Conservation (phyloP, 2,888 invertebrate genomes). For the Thecocarcelia acutangulata region DNA sequence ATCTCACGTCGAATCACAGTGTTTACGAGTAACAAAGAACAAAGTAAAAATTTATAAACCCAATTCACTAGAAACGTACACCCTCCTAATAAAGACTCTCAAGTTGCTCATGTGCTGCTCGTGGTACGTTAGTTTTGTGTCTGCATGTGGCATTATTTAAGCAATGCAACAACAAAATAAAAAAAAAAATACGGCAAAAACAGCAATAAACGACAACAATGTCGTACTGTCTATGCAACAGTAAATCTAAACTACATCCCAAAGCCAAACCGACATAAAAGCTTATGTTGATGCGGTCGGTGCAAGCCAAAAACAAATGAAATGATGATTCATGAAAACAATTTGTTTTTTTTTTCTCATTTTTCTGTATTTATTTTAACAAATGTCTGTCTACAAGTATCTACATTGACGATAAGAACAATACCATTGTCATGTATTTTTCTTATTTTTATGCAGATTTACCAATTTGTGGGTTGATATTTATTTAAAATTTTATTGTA, state of each 20-base stretch:
- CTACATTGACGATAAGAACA: slow-evolving; percentile 7
- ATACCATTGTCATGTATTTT: slow-evolving; percentile 6
- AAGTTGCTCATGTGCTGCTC: too few species aligned
- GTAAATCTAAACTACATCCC: slow-evolving; percentile 29
- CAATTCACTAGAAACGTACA: too few species aligned
- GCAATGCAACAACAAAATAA: too few species aligned
- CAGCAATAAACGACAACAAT: slow-evolving; percentile 28
- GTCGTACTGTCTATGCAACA: slow-evolving; percentile 14
- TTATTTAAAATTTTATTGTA: too few species aligned
- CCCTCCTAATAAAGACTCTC: too few species aligned
- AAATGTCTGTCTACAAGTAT: slow-evolving; percentile 14
- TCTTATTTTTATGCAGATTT: neutral
- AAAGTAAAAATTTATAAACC: too few species aligned
- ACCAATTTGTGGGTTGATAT: too few species aligned
- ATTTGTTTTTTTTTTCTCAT: slow-evolving; percentile 11
- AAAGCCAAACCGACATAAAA: slow-evolving; percentile 28
- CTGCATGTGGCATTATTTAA: too few species aligned
- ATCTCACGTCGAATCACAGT: too few species aligned
- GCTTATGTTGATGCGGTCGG: slow-evolving; percentile 54
- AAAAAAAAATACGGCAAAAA: neutral
- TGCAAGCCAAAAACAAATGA: slow-evolving; percentile 50
- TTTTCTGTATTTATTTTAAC: slow-evolving; percentile 3
- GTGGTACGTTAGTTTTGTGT: too few species aligned
- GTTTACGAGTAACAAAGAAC: too few species aligned
- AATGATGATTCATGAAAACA: slow-evolving; percentile 52